phyloP scores from a whole-genome alignment of 2,797 vertebrate genomes.

The Syngnathus rostellatus region DNA sequence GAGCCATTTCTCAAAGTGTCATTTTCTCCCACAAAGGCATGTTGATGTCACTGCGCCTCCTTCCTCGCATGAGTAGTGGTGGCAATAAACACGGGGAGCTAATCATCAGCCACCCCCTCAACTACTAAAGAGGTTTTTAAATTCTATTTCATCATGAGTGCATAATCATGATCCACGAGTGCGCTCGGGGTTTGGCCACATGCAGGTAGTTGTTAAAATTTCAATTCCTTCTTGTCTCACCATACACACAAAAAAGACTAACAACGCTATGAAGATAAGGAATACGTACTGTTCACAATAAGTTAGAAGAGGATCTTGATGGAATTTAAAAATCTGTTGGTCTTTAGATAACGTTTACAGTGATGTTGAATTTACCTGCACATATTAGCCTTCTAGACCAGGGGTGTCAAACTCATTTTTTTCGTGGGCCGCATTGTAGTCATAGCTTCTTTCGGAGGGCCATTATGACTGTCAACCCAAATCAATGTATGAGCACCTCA shows the following conservation, averaged over 20 bases:
- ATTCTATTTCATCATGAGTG: background rate
- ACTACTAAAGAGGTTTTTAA: background rate
- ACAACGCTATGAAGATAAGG: background rate
- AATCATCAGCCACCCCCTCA: background rate
- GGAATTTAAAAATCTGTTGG: too few species aligned
- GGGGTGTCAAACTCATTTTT: too few species aligned
- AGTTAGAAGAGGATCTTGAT: too few species aligned
- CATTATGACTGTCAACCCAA: too few species aligned
- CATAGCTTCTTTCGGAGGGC: too few species aligned
- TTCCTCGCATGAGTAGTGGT: background rate
- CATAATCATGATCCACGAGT: background rate
- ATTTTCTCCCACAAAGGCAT: background rate
- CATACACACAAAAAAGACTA: background rate
- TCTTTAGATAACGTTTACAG: too few species aligned
- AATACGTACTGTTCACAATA: too few species aligned
- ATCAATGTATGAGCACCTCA: too few species aligned
- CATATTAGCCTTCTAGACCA: too few species aligned
- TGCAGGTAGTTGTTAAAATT: background rate
- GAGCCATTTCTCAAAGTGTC: constrained; percentile 24
- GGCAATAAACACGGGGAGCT: background rate
- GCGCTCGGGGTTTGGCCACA: background rate
- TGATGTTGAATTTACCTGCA: too few species aligned
- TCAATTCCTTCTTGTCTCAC: background rate
- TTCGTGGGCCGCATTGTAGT: too few species aligned
- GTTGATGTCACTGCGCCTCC: background rate